phyloP scores from a whole-genome alignment of 37 sponge, comb jelly and placozoan species.

The Dysidea cf. avara region DNA sequence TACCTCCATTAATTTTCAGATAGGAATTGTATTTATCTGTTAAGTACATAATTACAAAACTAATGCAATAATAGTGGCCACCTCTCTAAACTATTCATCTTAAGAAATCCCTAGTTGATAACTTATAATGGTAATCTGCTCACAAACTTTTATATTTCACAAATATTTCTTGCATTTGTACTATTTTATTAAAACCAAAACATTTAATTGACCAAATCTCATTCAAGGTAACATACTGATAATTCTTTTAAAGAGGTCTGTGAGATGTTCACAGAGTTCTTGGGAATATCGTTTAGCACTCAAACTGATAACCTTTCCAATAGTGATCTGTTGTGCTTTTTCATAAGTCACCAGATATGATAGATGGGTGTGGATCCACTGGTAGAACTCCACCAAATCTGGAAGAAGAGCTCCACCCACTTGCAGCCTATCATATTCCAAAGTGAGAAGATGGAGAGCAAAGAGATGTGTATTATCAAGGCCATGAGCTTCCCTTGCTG shows the following conservation, averaged over 20 bases:
- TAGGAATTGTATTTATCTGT: slow-evolving; percentile 72
- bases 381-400: slow-evolving; percentile 81
- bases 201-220: too few relatives aligned
- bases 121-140: too few relatives aligned
- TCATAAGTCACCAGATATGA: slow-evolving; percentile 65
- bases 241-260: slow-evolving; percentile 37
- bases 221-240: too few relatives aligned
- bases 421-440: slow-evolving; percentile 47
- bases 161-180: too few relatives aligned
- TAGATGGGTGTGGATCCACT: slow-evolving; percentile 70
- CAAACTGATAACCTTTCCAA: slow-evolving; percentile 27
- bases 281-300: slow-evolving; percentile 34
- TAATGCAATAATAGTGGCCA: too few relatives aligned
- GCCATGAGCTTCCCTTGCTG: neutral
- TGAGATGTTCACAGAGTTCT: slow-evolving; percentile 22
- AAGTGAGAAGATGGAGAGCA: slow-evolving; percentile 41
- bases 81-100: too few relatives aligned
- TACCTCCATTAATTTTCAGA: slow-evolving; percentile 77
- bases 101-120: too few relatives aligned
- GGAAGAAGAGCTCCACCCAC: slow-evolving; percentile 67
- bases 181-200: too few relatives aligned
- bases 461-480: slow-evolving; percentile 3
- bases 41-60: too few relatives aligned
- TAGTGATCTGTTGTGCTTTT: slow-evolving; percentile 43
- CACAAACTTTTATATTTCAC: too few relatives aligned